phyloP scores from a whole-genome alignment of 2,113 vertebrate genomes.

The Campylorhamphus procurvoides region DNA sequence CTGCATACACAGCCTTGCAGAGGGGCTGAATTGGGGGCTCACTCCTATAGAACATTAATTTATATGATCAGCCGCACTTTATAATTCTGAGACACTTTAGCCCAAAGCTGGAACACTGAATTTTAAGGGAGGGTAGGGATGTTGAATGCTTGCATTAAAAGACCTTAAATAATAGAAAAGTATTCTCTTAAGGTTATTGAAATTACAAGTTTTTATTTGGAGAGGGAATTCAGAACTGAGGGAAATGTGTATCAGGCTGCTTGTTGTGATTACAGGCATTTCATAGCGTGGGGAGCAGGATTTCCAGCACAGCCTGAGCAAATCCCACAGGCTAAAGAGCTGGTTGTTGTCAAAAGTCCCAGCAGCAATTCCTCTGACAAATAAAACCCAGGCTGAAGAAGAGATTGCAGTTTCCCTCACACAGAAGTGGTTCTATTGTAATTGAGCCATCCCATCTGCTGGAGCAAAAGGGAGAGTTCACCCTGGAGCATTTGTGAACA shows the following conservation, averaged over 20 bases:
- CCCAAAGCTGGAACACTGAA: neutral
- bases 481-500: neutral
- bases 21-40: neutral
- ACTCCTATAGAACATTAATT: neutral
- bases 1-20: neutral
- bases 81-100: neutral
- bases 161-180: neutral
- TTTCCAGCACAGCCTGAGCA: no score
- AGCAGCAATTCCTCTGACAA: neutral
- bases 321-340: neutral
- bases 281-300: neutral
- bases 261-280: neutral
- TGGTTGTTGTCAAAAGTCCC: neutral
- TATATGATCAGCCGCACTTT: neutral
- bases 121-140: neutral
- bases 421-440: neutral
- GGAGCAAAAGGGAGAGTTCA: neutral
- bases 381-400: neutral
- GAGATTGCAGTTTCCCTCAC: slow-evolving; percentile 7
- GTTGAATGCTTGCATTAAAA: neutral
- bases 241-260: neutral
- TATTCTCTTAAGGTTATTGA: neutral
- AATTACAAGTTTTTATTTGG: neutral
- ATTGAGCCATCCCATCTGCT: slow-evolving; percentile 4
- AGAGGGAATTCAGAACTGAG: neutral